Evolutionary conservation across 1,140 invertebrate species (phyloP).

Genomic region (Lycorma delicatula): DNA sequence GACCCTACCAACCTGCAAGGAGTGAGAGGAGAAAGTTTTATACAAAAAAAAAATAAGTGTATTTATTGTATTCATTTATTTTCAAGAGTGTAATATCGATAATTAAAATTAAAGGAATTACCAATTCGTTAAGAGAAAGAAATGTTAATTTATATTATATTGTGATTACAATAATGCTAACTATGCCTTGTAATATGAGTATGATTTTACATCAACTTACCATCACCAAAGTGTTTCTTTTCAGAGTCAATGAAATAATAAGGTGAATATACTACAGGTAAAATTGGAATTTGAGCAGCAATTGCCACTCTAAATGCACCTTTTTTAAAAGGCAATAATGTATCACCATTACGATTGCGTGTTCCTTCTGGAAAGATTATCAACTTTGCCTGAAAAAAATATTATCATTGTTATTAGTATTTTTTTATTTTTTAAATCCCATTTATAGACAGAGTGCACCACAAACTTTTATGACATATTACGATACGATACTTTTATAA

Average conservation of each 20-base stretch:
- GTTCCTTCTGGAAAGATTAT: conserved; percentile 55
- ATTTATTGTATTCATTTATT: not conserved
- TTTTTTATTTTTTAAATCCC: too few relatives aligned
- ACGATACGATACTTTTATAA: too few relatives aligned
- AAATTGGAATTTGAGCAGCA: conserved; percentile 55
- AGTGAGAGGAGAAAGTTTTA: not conserved
- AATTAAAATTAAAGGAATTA: not conserved
- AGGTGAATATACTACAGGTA: conserved; percentile 60
- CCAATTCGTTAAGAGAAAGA: not conserved
- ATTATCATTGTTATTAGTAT: too few relatives aligned
- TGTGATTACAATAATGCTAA: conserved; percentile 3
- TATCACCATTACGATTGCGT: conserved; percentile 33
- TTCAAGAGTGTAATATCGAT: not conserved
- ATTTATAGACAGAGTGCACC: too few relatives aligned
- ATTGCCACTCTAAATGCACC: conserved; percentile 68
- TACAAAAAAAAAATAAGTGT: not conserved
- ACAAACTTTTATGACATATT: too few relatives aligned
- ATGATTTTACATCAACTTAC: conserved; percentile 30
- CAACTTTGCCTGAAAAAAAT: conserved; percentile 45
- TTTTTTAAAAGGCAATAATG: conserved; percentile 50
- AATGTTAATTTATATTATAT: not conserved
- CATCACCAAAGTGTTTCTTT: conserved; percentile 42
- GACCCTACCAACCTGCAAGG: not conserved
- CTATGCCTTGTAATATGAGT: conserved; percentile 1
- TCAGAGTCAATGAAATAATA: conserved; percentile 50